phyloP scores from a whole-genome alignment of 1,140 invertebrate genomes.

The Phortica variegata region DNA sequence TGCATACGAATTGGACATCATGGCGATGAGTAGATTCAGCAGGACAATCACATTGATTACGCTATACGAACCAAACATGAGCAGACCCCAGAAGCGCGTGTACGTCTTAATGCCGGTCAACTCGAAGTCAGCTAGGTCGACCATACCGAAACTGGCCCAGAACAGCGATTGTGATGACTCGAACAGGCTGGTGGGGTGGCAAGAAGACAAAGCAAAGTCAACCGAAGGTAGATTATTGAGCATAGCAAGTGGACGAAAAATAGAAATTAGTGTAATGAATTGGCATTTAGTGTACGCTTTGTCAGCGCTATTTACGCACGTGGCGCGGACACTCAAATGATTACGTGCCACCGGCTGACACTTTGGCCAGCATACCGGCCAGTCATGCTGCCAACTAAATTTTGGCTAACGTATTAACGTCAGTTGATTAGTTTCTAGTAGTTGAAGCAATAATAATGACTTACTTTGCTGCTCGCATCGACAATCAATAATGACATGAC shows the following conservation, averaged over 20 bases:
- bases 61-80: conserved; percentile 80
- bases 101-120: conserved; percentile 75
- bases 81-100: conserved; percentile 76
- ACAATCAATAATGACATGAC: too few species aligned
- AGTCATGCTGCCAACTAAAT: too few species aligned
- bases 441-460: too few species aligned
- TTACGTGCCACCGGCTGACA: too few species aligned
- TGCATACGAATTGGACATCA: conserved; percentile 89
- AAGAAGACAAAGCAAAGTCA: not conserved
- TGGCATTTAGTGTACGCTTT: conserved; percentile 5
- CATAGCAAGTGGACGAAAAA: too few species aligned
- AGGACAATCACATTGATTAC: conserved; percentile 85
- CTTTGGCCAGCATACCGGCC: too few species aligned
- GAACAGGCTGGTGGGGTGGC: conserved; percentile 69
- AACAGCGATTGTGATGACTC: conserved; percentile 87
- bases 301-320: not conserved
- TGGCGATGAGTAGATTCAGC: conserved; percentile 83
- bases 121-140: conserved; percentile 79
- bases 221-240: not conserved
- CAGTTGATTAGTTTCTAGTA: too few species aligned
- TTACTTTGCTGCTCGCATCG: too few species aligned
- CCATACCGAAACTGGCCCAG: conserved; percentile 85
- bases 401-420: too few species aligned
- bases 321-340: too few species aligned
- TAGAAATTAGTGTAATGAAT: conserved; percentile 21